Conservation (phyloP, 2,113 vertebrate genomes). For the Leptobrachium ailaonicum region DNA sequence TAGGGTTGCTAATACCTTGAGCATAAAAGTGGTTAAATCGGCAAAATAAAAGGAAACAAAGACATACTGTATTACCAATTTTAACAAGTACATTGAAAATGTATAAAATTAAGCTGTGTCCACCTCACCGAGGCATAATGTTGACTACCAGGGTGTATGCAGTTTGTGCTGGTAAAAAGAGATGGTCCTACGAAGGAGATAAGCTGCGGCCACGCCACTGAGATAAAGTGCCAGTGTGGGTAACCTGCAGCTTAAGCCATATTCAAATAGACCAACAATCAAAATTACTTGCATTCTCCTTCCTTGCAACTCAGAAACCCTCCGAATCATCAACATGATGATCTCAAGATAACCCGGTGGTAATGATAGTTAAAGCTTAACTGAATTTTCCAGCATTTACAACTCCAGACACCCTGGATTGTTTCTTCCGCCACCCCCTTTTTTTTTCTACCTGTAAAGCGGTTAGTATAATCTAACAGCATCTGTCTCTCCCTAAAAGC, state of each 20-base stretch:
- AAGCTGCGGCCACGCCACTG: slow-evolving; percentile 14
- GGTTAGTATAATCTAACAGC: slow-evolving; percentile 21
- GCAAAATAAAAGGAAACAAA: slow-evolving; percentile 13
- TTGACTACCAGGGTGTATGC: slow-evolving; percentile 17
- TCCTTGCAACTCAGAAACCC: not conserved
- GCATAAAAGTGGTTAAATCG: slow-evolving; percentile 9
- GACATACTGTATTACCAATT: not conserved
- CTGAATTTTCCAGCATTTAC: not conserved
- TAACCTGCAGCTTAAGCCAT: slow-evolving; percentile 29
- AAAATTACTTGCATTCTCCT: not conserved
- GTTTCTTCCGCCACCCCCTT: no score
- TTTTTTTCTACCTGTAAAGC: not conserved
- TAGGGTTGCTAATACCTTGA: not conserved
- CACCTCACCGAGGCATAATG: not conserved
- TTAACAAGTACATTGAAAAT: slow-evolving; percentile 3
- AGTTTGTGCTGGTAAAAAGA: slow-evolving; percentile 11
- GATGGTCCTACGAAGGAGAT: not conserved
- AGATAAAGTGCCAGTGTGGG: not conserved
- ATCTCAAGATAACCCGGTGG: slow-evolving; percentile 7
- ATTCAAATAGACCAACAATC: slow-evolving; percentile 4
- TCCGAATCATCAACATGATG: not conserved
- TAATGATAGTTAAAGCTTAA: not conserved
- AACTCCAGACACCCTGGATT: not conserved
- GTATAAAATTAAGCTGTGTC: not conserved
- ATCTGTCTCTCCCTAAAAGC: slow-evolving; percentile 30